A percentile compares a stretch with the other conserved stretches of the same genome.
phyloP scores from a whole-genome alignment of 2,888 invertebrate species.

The Drosophila cracens region DNA sequence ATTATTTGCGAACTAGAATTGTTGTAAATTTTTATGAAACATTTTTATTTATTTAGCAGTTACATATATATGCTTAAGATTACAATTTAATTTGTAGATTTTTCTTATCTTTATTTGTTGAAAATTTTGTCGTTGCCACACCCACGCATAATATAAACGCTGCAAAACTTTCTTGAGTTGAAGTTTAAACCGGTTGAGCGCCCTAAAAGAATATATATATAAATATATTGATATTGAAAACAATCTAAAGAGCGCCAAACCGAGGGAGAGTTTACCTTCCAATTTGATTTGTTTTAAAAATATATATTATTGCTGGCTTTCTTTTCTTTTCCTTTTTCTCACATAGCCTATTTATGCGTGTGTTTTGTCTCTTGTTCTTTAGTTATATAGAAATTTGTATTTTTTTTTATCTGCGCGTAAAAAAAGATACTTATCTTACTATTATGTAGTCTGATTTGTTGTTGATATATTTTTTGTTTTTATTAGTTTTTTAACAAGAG shows the following conservation, averaged over 20 bases:
- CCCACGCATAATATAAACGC: conserved; percentile 34
- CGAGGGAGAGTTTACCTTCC: conserved; percentile 11
- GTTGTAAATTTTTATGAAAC: conserved; percentile 46
- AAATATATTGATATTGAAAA: conserved; percentile 17
- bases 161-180: conserved; percentile 9
- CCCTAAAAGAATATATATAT: conserved; percentile 4
- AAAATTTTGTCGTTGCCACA: conserved; percentile 33
- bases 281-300: conserved; percentile 48
- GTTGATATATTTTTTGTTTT: conserved; percentile 36
- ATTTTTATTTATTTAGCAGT: conserved; percentile 59
- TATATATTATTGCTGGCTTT: conserved; percentile 51
- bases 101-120: conserved; percentile 12
- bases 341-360: conserved; percentile 28
- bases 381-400: conserved; percentile 36
- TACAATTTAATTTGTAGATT: conserved; percentile 24
- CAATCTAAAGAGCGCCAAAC: conserved; percentile 37
- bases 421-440: conserved; percentile 59
- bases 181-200: conserved; percentile 52
- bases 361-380: conserved; percentile 7
- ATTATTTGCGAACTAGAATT: conserved; percentile 9
- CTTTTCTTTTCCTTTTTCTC: conserved; percentile 10
- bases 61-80: conserved; percentile 61
- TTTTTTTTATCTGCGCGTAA: conserved; percentile 60
- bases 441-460: conserved; percentile 23
- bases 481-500: conserved; percentile 55